These are phyloP conservation scores for Eurypyga helias DNA, from an alignment of 2,113 vertebrate species.

Conservation along the genomic window DNA sequence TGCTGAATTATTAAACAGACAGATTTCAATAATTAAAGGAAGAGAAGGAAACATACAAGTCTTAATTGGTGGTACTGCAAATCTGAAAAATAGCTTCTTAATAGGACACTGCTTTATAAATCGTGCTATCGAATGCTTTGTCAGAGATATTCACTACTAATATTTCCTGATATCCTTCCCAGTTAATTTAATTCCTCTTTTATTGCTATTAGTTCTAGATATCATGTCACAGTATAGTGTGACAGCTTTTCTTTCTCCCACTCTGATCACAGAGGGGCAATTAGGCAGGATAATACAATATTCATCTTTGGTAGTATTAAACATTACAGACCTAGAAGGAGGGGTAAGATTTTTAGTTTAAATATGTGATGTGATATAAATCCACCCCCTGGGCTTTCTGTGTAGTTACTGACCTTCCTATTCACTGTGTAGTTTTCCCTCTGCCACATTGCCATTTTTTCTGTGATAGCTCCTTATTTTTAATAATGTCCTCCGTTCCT, in stretches of 20 bases:
- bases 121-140: neutral
- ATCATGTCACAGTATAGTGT: neutral
- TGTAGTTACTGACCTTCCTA: neutral
- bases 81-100: conserved; percentile 17
- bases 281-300: neutral
- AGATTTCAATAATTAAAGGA: conserved; percentile 9
- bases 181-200: conserved; percentile 21
- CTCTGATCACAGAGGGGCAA: neutral
- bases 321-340: neutral
- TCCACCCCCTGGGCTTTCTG: neutral
- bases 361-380: neutral
- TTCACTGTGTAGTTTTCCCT: neutral
- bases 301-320: neutral
- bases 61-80: neutral
- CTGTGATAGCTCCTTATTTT: neutral
- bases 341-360: neutral
- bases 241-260: conserved; percentile 20
- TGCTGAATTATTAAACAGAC: neutral
- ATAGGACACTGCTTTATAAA: neutral
- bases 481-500: neutral
- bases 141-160: neutral
- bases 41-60: neutral
- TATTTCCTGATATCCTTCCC: neutral
- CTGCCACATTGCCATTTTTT: neutral
- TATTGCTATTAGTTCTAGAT: conserved; percentile 39